These are phyloP conservation scores for Cacatua alba DNA, from an alignment of 2,113 vertebrate genomes.

Conservation along the genomic window DNA sequence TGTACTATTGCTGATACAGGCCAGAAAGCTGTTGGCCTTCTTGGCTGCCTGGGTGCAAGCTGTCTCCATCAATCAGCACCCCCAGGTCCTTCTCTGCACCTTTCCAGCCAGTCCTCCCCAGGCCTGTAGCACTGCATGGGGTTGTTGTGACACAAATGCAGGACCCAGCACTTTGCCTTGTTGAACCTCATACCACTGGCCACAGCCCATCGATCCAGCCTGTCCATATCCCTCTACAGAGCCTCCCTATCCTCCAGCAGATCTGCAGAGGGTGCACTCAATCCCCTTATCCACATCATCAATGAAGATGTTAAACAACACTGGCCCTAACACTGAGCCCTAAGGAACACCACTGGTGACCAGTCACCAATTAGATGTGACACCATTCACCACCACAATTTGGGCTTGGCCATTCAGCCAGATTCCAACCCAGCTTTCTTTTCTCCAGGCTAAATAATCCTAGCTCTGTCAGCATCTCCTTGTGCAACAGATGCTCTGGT, in stretches of 20 bases:
- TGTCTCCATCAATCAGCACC: neutral
- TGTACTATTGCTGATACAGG: neutral
- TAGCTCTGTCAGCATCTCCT: neutral
- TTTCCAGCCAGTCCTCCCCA: neutral
- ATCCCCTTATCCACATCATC: neutral
- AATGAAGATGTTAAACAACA: neutral
- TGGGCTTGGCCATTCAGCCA: neutral
- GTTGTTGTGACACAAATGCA: neutral
- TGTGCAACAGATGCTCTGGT: neutral
- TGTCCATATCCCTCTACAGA: neutral
- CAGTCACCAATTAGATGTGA: neutral
- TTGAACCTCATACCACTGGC: neutral
- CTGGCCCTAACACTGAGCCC: neutral
- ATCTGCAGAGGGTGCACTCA: neutral
- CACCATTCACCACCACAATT: neutral
- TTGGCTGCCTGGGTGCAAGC: neutral
- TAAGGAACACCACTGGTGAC: neutral
- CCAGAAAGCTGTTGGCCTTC: neutral
- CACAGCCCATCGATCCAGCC: neutral
- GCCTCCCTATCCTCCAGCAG: neutral
- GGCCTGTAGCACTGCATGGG: neutral
- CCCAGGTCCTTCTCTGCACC: neutral
- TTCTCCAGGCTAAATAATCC: neutral
- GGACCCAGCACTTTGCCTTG: neutral
- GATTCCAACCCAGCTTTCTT: neutral